These are phyloP conservation scores for Aphaenogaster floridana DNA, from an alignment of 1,140 invertebrate species.

Conservation along the genomic window DNA sequence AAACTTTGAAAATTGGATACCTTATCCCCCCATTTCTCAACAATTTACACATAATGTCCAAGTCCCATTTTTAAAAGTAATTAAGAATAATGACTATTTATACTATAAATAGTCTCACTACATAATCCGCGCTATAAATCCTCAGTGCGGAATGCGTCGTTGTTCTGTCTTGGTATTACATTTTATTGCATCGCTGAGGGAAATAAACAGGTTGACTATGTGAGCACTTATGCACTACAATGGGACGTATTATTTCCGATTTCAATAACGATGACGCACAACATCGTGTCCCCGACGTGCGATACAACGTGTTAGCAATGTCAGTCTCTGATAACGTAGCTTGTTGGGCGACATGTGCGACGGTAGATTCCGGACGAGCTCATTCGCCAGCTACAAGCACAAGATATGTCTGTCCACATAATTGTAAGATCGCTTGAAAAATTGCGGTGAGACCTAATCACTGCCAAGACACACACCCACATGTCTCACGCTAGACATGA, in stretches of 20 bases:
- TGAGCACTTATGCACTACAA: constrained; percentile 30
- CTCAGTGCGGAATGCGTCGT: neutral
- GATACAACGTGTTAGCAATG: constrained; percentile 31
- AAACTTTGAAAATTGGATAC: neutral
- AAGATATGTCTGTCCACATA: constrained; percentile 53
- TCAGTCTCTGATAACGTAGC: constrained; percentile 40
- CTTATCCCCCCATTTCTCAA: neutral
- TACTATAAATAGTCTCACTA: neutral
- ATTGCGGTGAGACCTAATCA: constrained; percentile 26
- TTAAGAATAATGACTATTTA: neutral
- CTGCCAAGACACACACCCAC: neutral
- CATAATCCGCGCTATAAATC: neutral
- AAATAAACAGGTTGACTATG: neutral
- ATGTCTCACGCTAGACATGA: neutral
- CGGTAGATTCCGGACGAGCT: constrained; percentile 12
- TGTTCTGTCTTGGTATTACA: neutral
- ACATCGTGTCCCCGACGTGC: constrained; percentile 11
- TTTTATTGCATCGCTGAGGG: neutral
- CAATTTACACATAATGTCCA: neutral
- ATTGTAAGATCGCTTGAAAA: constrained; percentile 52
- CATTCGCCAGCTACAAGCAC: neutral
- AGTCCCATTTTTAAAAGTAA: constrained; percentile 2
- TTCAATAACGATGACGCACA: constrained; percentile 39
- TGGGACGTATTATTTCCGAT: constrained; percentile 29
- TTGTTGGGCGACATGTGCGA: constrained; percentile 16